Evolutionary conservation across 2,797 vertebrate genomes (phyloP).

Genomic region (Chrysolophus pictus): DNA sequence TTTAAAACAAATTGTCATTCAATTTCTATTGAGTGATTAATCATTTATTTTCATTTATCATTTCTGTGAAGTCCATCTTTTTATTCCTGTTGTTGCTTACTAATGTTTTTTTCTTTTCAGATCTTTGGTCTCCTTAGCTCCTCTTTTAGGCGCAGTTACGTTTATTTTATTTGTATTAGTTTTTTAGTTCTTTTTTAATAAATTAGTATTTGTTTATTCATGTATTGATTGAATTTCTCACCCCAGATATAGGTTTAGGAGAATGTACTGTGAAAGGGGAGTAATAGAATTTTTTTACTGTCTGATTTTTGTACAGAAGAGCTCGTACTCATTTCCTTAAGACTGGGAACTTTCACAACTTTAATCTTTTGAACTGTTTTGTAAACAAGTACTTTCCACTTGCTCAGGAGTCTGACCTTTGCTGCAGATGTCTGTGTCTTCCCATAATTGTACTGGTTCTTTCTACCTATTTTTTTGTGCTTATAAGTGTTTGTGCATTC

Average conservation of each 20-base stretch:
- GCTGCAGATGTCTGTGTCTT: conserved; percentile 30
- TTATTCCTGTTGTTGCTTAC: not conserved
- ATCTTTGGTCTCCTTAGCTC: not conserved
- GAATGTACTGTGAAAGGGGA: not conserved
- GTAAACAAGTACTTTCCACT: not conserved
- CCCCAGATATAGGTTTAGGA: not conserved
- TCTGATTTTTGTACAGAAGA: not conserved
- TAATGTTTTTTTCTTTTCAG: not conserved
- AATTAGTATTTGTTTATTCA: not conserved
- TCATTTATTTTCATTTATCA: not conserved
- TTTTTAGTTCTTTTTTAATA: too few relatives aligned
- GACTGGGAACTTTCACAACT: not conserved
- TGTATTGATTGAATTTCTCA: not conserved
- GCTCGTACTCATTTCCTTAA: not conserved
- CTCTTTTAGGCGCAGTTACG: accelerated
- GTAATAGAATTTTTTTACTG: not conserved
- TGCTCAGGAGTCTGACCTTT: not conserved
- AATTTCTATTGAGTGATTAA: not conserved
- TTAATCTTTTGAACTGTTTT: not conserved
- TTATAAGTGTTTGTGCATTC: not conserved
- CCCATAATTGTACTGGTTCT: not conserved
- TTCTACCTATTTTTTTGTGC: not conserved
- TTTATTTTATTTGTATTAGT: too few relatives aligned
- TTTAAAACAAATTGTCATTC: not conserved
- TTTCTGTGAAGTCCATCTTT: not conserved